These are phyloP conservation scores for Nysson spinosus DNA, from an alignment of 2,888 invertebrate genomes.

Conservation along the genomic window DNA sequence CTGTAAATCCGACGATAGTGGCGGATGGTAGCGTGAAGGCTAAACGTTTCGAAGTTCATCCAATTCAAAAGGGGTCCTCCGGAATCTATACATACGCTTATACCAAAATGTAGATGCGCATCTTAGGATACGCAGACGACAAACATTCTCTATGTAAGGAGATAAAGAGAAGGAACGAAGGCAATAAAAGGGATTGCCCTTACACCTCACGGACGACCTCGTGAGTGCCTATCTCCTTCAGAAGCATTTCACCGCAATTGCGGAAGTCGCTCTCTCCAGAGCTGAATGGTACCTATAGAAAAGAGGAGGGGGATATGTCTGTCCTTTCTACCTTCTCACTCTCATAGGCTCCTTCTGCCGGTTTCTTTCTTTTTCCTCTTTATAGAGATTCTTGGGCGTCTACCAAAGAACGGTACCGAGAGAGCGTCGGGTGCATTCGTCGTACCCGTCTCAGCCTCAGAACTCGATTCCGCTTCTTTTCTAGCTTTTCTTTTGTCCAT, in stretches of 20 bases:
- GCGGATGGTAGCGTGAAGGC: no score
- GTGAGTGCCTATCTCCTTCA: conserved; percentile 42
- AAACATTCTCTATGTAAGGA: no score
- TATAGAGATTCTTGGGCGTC: conserved; percentile 48
- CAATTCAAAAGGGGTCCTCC: not conserved
- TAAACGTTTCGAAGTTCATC: not conserved
- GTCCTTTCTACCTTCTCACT: not conserved
- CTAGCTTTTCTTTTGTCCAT: conserved; percentile 17
- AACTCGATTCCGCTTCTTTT: conserved; percentile 45
- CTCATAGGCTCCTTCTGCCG: not conserved
- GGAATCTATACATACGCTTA: not conserved
- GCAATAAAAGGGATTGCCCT: conserved; percentile 72
- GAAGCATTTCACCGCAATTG: conserved; percentile 49
- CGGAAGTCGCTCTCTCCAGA: conserved; percentile 46
- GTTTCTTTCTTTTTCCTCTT: not conserved
- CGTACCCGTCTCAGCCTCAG: conserved; percentile 20
- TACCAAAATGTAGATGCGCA: conserved; percentile 1
- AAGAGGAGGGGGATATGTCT: conserved; percentile 70
- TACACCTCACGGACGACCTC: conserved; percentile 22
- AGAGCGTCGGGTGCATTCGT: conserved; percentile 14
- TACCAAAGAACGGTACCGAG: conserved; percentile 39
- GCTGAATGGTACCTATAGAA: conserved; percentile 45
- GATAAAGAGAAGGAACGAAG: conserved; percentile 62
- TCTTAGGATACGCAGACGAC: conserved; percentile 18
- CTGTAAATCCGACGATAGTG: no score